Evolutionary conservation across 2,113 vertebrate species (phyloP), one percentile per base, ranked within the genome.

Genomic region (Galeopterus variegatus): DNA sequence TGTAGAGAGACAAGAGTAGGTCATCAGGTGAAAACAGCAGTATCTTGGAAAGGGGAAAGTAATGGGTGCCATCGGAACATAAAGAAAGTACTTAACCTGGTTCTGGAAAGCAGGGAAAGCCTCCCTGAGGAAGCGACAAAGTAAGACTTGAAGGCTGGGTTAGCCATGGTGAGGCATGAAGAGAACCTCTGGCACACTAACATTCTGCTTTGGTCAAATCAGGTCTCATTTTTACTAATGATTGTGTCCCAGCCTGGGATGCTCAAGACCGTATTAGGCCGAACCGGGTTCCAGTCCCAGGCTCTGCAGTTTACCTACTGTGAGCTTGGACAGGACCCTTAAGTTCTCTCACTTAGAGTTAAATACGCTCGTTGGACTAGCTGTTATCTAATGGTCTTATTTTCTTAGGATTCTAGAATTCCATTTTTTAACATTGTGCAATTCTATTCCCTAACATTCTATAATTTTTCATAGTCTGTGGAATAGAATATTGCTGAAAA

Each of bases 81-180:
- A 93, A 87, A 96, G 52, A 45, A 90, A 97, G 19, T 36, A 89
- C 17, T 77, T 86, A 83, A 93, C 64, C 45, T 86, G 33, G 65
- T 75, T 21, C 73, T 93, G 15, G 62, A 62, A 33, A 82, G 82
- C 62, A 91, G 31, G 54, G 8, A 72, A 94, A 26, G 15, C 76
- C 31, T 79, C 45, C 19, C 28, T 21, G 33, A 89, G 45, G 33
- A 92, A 62, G 41, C 24, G 12, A 89, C 77, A 64, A 93, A 73
- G 33, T 72, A 76, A 83, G 64, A 87, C 36, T 48, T 58, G 17
- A 73, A 93, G 33, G 7, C 28, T 80, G 36, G 33, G 56, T 89
- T 87, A 62, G 31, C 52, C 75, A 67, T 24, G 50, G 64, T 89
- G 28, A 75, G 41, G 21, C 73, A 48, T 65, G 41, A 96, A 88